A percentile compares a stretch with the other conserved stretches of the same genome.
Evolutionary conservation across 1,140 invertebrate genomes (phyloP).

Genomic region (Phortica variegata): DNA sequence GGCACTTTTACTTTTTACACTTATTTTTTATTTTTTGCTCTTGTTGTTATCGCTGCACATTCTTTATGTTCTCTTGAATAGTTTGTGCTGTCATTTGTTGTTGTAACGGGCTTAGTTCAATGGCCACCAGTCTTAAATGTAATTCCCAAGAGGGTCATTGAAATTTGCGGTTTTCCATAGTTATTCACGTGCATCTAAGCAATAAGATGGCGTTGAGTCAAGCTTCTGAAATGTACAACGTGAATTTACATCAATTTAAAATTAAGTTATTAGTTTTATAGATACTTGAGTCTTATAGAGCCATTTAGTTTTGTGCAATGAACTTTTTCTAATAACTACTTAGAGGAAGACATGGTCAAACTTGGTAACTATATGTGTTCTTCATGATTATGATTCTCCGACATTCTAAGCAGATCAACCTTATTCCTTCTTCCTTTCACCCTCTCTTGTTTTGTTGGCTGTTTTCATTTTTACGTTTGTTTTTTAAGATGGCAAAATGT

Average conservation of each 20-base stretch:
- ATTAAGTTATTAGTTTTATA: conserved; percentile 23
- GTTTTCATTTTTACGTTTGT: too few relatives aligned
- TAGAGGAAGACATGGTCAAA: not conserved
- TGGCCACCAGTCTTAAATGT: conserved; percentile 31
- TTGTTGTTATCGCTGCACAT: conserved; percentile 24
- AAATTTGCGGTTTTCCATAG: not conserved
- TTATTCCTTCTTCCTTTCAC: too few relatives aligned
- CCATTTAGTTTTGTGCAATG: conserved; percentile 17
- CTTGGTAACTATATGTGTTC: not conserved
- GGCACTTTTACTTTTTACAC: conserved; percentile 18
- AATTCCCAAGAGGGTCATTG: conserved; percentile 40
- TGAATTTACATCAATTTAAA: conserved; percentile 35
- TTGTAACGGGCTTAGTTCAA: conserved; percentile 35
- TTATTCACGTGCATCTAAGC: not conserved
- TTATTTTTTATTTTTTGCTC: conserved; percentile 8
- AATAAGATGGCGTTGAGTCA: conserved; percentile 7
- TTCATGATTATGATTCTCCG: too few relatives aligned
- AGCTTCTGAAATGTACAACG: conserved; percentile 41
- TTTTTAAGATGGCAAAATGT: too few relatives aligned
- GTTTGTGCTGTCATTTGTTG: too few relatives aligned
- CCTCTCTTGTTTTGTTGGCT: too few relatives aligned
- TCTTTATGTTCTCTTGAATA: too few relatives aligned
- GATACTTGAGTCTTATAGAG: conserved; percentile 36
- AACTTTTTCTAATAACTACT: not conserved
- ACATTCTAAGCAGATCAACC: too few relatives aligned